A percentile compares a stretch with the other conserved stretches of the same genome.
phyloP scores from a whole-genome alignment of 1,140 invertebrate species.

The Hypsibius dujardini region DNA sequence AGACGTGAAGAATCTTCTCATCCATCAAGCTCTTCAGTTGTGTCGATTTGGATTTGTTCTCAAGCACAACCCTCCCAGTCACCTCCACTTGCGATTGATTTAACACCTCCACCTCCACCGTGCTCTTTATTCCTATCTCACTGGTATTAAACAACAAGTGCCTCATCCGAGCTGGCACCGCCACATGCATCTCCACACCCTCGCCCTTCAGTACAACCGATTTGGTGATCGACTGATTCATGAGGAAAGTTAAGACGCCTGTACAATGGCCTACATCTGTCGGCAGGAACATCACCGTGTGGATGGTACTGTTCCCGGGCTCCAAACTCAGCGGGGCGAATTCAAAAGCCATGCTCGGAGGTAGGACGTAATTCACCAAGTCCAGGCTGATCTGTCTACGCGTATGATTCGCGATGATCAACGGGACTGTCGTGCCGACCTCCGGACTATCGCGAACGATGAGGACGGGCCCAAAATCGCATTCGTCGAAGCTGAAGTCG shows the following conservation, averaged over 20 bases:
- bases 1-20: too few relatives aligned
- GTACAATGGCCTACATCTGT: not conserved
- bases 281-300: conserved; percentile 7
- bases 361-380: conserved; percentile 5
- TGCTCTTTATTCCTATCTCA: not conserved
- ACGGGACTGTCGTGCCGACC: not conserved
- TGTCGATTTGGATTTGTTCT: too few relatives aligned
- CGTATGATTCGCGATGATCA: conserved; percentile 14
- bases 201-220: not conserved
- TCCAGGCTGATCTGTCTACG: not conserved
- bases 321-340: not conserved
- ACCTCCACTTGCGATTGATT: not conserved
- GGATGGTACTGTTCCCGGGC: not conserved
- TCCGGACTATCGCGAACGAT: not conserved
- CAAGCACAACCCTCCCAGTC: not conserved
- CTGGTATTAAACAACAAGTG: not conserved
- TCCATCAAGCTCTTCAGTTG: too few relatives aligned
- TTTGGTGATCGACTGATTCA: not conserved
- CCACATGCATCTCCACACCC: not conserved
- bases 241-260: not conserved
- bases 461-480: conserved; percentile 1
- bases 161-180: not conserved
- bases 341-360: not conserved
- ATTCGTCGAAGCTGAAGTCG: conserved; percentile 11
- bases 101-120: not conserved